Percentiles rank a stretch among this genome's conserved stretches.
Evolutionary conservation across 1,140 invertebrate genomes (phyloP).

Genomic region (Saxidomus purpurata): DNA sequence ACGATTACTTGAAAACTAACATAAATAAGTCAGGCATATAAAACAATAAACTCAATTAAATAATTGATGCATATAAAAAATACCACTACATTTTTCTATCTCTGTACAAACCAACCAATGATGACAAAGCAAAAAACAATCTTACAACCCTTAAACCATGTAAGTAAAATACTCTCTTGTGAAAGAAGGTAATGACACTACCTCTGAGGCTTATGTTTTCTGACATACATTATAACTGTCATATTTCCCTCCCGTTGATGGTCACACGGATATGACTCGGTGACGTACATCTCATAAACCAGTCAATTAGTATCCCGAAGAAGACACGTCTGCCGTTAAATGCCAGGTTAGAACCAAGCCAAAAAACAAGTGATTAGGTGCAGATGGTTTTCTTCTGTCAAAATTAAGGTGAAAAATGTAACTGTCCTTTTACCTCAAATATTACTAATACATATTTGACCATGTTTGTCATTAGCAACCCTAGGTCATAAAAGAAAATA

Average conservation of each 20-base stretch:
- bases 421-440: neutral
- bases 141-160: neutral
- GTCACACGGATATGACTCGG: neutral
- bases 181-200: neutral
- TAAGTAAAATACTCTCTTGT: neutral
- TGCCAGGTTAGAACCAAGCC: neutral
- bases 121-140: neutral
- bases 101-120: no score
- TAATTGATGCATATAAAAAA: no score
- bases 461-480: neutral
- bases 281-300: conserved; percentile 27
- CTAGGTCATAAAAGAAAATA: neutral
- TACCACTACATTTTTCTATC: no score
- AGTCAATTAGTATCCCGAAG: conserved; percentile 20
- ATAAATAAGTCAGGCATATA: no score
- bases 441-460: neutral
- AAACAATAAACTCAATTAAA: no score
- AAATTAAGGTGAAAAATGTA: neutral
- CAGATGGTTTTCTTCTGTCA: conserved; percentile 2
- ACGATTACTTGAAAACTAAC: no score
- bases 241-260: neutral
- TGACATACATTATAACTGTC: conserved; percentile 35
- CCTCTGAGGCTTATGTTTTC: neutral
- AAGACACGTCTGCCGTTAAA: conserved; percentile 2
- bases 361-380: conserved; percentile 4